Percentiles rank a stretch among this genome's conserved stretches.
Evolutionary conservation across 1,140 invertebrate species (phyloP).

Genomic region (Uloborus diversus): DNA sequence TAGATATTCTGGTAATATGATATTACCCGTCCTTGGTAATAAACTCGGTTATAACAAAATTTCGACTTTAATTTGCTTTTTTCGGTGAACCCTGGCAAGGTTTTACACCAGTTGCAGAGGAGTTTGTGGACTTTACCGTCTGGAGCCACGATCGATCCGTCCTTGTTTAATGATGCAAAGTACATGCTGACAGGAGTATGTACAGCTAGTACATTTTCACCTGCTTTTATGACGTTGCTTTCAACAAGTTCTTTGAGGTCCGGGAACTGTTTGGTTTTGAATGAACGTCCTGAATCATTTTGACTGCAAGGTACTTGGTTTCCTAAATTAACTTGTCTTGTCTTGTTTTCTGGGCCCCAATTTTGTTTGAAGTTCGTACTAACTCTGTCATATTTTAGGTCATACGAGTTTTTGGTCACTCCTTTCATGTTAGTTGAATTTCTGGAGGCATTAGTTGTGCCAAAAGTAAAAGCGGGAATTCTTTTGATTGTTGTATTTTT

Average conservation of each 20-base stretch:
- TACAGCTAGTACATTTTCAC: neutral
- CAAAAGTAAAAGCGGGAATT: too few relatives aligned
- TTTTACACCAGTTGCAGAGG: neutral
- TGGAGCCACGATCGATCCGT: slow-evolving; percentile 6
- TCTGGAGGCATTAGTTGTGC: too few relatives aligned
- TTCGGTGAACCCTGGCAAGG: neutral
- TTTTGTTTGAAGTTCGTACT: too few relatives aligned
- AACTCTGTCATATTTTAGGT: too few relatives aligned
- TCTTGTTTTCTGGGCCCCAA: too few relatives aligned
- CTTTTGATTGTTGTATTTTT: too few relatives aligned
- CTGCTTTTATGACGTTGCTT: neutral
- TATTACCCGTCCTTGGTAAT: slow-evolving; percentile 37
- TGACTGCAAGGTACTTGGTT: too few relatives aligned
- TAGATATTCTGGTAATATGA: neutral
- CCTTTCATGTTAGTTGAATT: too few relatives aligned
- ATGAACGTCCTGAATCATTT: too few relatives aligned
- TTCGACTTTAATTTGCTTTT: neutral
- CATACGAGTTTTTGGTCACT: too few relatives aligned
- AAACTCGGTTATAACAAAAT: slow-evolving; percentile 16
- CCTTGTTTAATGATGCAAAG: slow-evolving; percentile 11
- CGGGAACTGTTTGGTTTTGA: too few relatives aligned
- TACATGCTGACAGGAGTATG: slow-evolving; percentile 10
- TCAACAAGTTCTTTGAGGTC: neutral
- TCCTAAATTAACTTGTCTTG: too few relatives aligned
- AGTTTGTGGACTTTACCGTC: neutral